Evolutionary conservation across 2,113 vertebrate species (phyloP).

Genomic region (Platysteira castanea): DNA sequence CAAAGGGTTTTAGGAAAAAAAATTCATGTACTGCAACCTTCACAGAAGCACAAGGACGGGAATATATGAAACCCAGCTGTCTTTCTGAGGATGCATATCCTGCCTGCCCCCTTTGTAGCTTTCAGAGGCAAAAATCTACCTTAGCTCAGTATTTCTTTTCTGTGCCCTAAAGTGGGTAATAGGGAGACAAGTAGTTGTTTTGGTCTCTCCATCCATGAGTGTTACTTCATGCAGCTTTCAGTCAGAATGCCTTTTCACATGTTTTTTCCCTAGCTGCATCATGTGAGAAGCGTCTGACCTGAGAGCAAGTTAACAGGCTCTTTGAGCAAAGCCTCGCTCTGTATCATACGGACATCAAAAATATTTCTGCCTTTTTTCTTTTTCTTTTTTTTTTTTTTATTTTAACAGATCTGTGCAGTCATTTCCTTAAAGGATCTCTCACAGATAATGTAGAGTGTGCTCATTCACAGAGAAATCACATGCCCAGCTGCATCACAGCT

Average conservation of each 20-base stretch:
- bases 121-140: neutral
- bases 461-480: neutral
- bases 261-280: neutral
- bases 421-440: neutral
- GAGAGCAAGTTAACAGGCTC: neutral
- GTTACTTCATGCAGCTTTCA: neutral
- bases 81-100: neutral
- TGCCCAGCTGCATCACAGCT: neutral
- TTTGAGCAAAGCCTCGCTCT: neutral
- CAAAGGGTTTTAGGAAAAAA: neutral
- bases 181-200: neutral
- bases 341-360: neutral
- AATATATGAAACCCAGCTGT: neutral
- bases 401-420: neutral
- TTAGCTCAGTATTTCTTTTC: neutral
- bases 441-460: neutral
- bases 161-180: neutral
- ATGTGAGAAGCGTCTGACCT: slow-evolving; percentile 20
- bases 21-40: neutral
- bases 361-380: neutral
- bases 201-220: neutral
- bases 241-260: neutral
- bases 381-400: neutral
- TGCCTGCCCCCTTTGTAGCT: neutral
- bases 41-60: neutral